Percentiles rank a stretch among this genome's conserved stretches.
Conservation (phyloP, 2,888 invertebrate species). For the Lasioglossum morio region DNA sequence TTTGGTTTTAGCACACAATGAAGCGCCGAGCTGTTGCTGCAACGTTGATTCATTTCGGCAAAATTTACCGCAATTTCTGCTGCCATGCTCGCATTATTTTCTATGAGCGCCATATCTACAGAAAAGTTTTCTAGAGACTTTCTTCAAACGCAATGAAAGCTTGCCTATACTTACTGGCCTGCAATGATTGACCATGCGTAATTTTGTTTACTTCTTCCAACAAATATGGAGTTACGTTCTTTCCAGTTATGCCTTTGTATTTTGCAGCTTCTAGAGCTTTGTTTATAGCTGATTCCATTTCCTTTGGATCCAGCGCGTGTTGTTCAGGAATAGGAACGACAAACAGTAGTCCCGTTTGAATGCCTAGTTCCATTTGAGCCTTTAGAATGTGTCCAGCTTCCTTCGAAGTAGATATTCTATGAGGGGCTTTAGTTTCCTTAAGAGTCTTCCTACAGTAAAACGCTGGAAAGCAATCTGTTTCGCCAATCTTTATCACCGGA, state of each 20-base stretch:
- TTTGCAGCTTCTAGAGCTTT: constrained; percentile 89
- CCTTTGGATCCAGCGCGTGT: constrained; percentile 86
- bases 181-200: constrained; percentile 93
- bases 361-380: constrained; percentile 85
- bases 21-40: background rate
- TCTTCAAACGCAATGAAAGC: no score
- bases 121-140: background rate
- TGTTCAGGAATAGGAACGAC: constrained; percentile 95
- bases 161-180: constrained; percentile 89
- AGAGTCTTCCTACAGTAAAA: constrained; percentile 95
- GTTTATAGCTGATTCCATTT: constrained; percentile 90
- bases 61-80: constrained; percentile 89
- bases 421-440: constrained; percentile 87
- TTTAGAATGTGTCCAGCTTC: constrained; percentile 92
- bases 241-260: constrained; percentile 89
- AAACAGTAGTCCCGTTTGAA: constrained; percentile 92
- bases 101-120: constrained; percentile 94
- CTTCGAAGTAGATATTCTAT: constrained; percentile 87
- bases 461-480: constrained; percentile 92
- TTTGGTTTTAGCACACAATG: constrained; percentile 34
- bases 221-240: constrained; percentile 96
- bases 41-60: constrained; percentile 4
- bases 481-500: constrained; percentile 92
- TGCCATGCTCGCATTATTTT: constrained; percentile 95
- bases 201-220: constrained; percentile 91